Conservation (phyloP, 2,797 vertebrate genomes). For the Tapera naevia region DNA sequence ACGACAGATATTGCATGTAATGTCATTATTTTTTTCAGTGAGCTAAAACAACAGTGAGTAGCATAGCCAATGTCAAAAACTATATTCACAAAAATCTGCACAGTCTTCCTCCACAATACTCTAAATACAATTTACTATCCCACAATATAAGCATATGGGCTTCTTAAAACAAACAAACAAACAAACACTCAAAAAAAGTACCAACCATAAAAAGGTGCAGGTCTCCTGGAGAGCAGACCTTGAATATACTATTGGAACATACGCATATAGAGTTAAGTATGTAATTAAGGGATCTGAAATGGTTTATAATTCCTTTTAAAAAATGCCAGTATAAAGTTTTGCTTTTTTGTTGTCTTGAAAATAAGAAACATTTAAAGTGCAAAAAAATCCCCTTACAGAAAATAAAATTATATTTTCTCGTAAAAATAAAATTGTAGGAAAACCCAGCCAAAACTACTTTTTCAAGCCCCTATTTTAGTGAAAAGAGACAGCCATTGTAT, state of each 20-base stretch:
- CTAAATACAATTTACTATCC: not conserved
- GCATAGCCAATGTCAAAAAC: not conserved
- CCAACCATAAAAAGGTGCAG: not conserved
- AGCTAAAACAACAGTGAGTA: not conserved
- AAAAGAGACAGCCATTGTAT: not conserved
- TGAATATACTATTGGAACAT: not conserved
- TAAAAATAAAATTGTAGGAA: not conserved
- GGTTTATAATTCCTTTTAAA: not conserved
- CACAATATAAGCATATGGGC: accelerated
- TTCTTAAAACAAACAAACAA: not conserved
- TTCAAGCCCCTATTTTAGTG: not conserved
- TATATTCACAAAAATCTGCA: not conserved
- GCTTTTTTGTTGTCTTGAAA: not conserved
- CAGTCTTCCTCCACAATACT: not conserved
- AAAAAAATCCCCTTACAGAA: not conserved
- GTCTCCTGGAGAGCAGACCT: not conserved
- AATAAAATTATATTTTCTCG: not conserved
- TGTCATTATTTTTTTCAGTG: not conserved
- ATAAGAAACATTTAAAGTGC: not conserved
- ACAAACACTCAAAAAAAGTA: not conserved
- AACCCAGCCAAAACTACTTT: not conserved
- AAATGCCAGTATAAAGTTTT: not conserved
- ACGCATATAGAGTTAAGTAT: not conserved
- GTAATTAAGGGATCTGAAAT: not conserved
- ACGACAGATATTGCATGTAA: not conserved